Conservation (phyloP, 2,113 vertebrate genomes). For the Helogale parvula region DNA sequence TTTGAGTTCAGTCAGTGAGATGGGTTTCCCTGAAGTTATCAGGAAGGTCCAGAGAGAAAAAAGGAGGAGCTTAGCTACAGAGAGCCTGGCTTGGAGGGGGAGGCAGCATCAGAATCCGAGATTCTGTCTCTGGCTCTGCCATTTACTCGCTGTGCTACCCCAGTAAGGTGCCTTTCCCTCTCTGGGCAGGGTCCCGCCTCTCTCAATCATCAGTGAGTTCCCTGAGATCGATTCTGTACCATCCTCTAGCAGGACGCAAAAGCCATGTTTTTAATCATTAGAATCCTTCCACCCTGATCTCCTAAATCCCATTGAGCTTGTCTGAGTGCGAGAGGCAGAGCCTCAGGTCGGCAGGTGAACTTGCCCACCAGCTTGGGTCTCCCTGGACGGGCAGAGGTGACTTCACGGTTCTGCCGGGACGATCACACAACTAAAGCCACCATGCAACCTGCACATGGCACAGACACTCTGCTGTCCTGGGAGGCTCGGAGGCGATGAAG, state of each 20-base stretch:
- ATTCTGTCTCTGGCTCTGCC: background rate
- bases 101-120: background rate
- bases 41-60: background rate
- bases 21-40: background rate
- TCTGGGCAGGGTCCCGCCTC: background rate
- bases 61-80: background rate
- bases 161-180: background rate
- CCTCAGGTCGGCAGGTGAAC: background rate
- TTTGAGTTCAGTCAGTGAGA: background rate
- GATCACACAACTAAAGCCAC: background rate
- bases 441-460: rapidly evolving
- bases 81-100: background rate
- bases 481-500: background rate
- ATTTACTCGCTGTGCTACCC: background rate
- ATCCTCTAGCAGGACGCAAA: background rate
- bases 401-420: rapidly evolving
- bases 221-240: background rate
- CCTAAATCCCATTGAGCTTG: background rate
- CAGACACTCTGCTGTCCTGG: background rate
- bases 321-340: background rate
- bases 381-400: background rate
- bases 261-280: background rate
- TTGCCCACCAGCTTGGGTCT: background rate
- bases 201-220: background rate
- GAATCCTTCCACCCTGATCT: background rate